Conservation (phyloP, 2,113 vertebrate species). For the Malurus alboscapulatus region DNA sequence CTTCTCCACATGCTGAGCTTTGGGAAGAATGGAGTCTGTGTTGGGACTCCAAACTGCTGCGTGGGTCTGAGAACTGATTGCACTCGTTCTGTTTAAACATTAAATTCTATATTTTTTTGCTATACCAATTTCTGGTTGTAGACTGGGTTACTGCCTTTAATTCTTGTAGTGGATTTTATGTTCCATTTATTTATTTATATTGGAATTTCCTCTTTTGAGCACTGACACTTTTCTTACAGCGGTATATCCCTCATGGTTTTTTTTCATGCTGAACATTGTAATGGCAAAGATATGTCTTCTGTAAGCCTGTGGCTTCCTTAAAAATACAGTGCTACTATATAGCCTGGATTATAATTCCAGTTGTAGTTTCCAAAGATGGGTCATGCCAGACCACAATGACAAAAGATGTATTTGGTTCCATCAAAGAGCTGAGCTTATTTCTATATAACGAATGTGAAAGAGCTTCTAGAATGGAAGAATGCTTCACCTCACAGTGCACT, state of each 20-base stretch:
- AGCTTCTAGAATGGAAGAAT: neutral
- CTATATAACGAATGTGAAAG: neutral
- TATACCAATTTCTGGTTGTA: neutral
- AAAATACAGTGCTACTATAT: neutral
- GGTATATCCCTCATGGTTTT: neutral
- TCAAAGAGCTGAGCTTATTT: neutral
- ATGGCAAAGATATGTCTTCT: neutral
- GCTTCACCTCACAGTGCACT: fast-evolving
- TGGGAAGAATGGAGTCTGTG: neutral
- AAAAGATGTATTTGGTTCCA: neutral
- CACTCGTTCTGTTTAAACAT: neutral
- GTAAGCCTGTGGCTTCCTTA: neutral
- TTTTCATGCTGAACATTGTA: neutral
- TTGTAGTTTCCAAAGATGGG: neutral
- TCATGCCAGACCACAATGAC: neutral
- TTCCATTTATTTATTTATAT: constrained; percentile 49
- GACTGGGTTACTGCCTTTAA: neutral
- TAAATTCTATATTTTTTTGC: neutral
- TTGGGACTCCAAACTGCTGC: neutral
- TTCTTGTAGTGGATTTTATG: neutral
- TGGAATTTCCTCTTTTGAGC: constrained; percentile 35
- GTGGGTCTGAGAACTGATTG: constrained; percentile 15
- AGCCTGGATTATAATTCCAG: neutral
- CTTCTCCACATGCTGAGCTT: neutral
- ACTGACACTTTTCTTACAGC: constrained; percentile 58